Evolutionary conservation across 2,113 vertebrate genomes (phyloP), one percentile per base, ranked within the genome.

Genomic region (Oophaga pumilio): DNA sequence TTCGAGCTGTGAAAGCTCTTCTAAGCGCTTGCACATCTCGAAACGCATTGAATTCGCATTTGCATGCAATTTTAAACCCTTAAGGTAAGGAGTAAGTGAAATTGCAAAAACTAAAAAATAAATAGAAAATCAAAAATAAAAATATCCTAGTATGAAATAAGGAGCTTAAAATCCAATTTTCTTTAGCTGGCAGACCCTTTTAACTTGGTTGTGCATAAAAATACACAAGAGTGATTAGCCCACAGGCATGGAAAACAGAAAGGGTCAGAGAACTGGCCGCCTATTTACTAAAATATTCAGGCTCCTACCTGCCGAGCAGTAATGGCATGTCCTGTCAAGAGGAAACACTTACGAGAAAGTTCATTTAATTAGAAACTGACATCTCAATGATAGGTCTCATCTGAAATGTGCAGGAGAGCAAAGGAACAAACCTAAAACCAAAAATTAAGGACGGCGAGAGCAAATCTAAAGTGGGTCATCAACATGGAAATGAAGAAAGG

Each of bases 241-340:
- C 6, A 33, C 68, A 1, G 26, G 14, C 11, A 33, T 28, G 26
- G 26, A 71, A 6, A 17, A 64, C 1, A 64, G 20, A 43, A 15
- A 3, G 69, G 26, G 28, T 73, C 69, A 73, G 14, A 9, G 7
- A 28, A 73, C 69, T 17, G 33, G 33, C 7, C 33, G 1, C 8
- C 12, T 69, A 73, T 43, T 43, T 73, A 20, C 69, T 18, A 43
- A 73, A 73, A 49, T 43, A 8, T 73, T 17, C 26, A 28, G 14
- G 13, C 28, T 73, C 28, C 28, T 43, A 43, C 69, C 69, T 73
- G 69, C 17, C 15, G 28, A 43, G 15, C 5, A 8, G 8, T 73
- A 73, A 73, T 73, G 69, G 33, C 69, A 20, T 20, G 17, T 73
- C 68, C 17, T 73, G 69, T 73, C 69, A 73, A 73, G 68, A 73